phyloP scores from a whole-genome alignment of 92 coral and sea anemone species.

The Nematostella vectensis region DNA sequence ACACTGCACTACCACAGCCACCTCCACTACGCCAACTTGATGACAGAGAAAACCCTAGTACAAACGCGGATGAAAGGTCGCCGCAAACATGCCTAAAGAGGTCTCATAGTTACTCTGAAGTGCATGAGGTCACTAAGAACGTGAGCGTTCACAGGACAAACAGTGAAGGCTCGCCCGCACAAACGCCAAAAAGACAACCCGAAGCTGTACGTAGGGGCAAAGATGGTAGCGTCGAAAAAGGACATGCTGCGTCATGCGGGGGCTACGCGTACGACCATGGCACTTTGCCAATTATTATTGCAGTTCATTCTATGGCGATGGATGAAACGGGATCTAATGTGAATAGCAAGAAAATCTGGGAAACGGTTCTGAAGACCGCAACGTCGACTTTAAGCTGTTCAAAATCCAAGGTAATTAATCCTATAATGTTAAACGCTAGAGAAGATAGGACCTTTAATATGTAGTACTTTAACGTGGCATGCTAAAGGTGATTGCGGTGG shows the following conservation, averaged over 20 bases:
- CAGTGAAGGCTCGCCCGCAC: slow-evolving; percentile 4
- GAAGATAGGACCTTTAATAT: too few relatives aligned
- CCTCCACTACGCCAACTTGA: not conserved
- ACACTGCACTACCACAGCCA: not conserved
- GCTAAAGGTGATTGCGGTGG: too few relatives aligned
- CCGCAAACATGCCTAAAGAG: not conserved
- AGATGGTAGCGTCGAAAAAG: slow-evolving; percentile 5
- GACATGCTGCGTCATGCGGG: slow-evolving; percentile 28
- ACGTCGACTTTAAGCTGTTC: not conserved
- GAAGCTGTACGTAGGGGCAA: not conserved
- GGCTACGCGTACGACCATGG: slow-evolving; percentile 72
- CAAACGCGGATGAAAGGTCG: not conserved
- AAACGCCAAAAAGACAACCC: not conserved
- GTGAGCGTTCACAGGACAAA: not conserved
- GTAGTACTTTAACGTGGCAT: too few relatives aligned
- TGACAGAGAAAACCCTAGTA: not conserved
- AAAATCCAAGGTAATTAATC: too few relatives aligned
- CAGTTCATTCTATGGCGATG: slow-evolving; percentile 62
- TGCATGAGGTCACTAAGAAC: not conserved
- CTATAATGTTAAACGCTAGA: too few relatives aligned
- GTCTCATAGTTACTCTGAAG: not conserved
- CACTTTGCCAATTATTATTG: slow-evolving; percentile 67
- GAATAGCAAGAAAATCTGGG: slow-evolving; percentile 5
- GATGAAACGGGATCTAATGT: slow-evolving; percentile 10
- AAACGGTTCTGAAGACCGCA: not conserved